Conservation (phyloP, 2,113 vertebrate genomes). For the Oreotrochilus melanogaster region DNA sequence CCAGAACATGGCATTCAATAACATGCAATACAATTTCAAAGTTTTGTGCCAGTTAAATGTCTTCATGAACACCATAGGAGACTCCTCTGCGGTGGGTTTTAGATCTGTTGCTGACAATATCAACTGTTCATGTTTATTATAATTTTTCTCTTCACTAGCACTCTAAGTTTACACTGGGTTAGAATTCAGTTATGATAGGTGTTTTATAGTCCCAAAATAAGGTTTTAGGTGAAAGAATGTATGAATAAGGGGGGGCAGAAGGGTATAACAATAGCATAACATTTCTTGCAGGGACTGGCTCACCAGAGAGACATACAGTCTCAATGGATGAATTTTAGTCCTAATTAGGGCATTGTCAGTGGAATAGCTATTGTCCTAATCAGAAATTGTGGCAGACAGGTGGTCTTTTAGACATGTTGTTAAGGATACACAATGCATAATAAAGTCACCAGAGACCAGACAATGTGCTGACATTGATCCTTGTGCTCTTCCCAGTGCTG, state of each 20-base stretch:
- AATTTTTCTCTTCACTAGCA: background rate
- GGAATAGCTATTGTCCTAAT: constrained; percentile 46
- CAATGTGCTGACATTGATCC: background rate
- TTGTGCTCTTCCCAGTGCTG: constrained; percentile 19
- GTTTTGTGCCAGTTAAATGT: background rate
- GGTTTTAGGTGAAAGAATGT: background rate
- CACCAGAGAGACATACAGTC: background rate
- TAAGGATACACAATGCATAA: constrained; percentile 21
- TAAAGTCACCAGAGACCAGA: constrained; percentile 55
- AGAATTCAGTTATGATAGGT: background rate
- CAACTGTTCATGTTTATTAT: background rate
- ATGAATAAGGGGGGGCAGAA: background rate
- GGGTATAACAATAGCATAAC: background rate
- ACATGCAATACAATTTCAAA: background rate
- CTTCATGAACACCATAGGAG: background rate
- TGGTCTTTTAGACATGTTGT: constrained; percentile 22
- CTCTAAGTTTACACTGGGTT: background rate
- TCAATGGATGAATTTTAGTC: constrained; percentile 43
- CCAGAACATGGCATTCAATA: background rate
- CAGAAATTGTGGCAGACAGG: constrained; percentile 54
- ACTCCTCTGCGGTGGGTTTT: background rate
- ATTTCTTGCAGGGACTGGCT: constrained; percentile 8
- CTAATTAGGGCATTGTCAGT: constrained; percentile 51
- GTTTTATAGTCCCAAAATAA: background rate
- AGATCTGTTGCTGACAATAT: background rate